Evolutionary conservation across 2,888 invertebrate species (phyloP).

Genomic region (Mesoligia furuncula): DNA sequence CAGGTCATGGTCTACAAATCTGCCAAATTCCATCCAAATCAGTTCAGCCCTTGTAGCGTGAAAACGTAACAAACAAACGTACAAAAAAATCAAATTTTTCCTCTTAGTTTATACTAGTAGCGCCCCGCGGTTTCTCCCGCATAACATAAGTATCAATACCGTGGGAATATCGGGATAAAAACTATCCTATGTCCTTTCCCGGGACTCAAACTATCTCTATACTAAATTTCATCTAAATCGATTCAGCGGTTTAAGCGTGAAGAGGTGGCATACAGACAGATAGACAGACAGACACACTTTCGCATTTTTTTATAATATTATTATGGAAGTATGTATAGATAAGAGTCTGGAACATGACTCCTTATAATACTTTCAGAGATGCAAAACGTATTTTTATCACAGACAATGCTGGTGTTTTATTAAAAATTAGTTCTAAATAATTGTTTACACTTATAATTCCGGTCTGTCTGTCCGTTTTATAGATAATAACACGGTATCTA

Average conservation of each 20-base stretch:
- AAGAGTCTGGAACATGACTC: constrained; percentile 12
- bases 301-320: background rate
- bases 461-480: constrained; percentile 56
- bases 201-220: no score
- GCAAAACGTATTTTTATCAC: constrained; percentile 29
- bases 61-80: background rate
- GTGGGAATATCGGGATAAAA: no score
- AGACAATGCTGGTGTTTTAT: constrained; percentile 31
- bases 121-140: no score
- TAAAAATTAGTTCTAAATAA: constrained; percentile 44
- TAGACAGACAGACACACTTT: no score
- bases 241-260: no score
- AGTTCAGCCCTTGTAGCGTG: background rate
- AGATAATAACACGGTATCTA: constrained; percentile 59
- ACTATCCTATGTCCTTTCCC: no score
- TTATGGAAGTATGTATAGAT: background rate
- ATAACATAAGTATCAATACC: no score
- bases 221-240: no score
- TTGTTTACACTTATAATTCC: constrained; percentile 52
- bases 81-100: background rate
- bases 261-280: no score
- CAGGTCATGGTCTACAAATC: background rate
- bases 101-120: no score
- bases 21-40: background rate
- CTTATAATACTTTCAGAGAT: background rate